phyloP scores from a whole-genome alignment of 1,140 invertebrate genomes.

The Leptonema lineaticorne region DNA sequence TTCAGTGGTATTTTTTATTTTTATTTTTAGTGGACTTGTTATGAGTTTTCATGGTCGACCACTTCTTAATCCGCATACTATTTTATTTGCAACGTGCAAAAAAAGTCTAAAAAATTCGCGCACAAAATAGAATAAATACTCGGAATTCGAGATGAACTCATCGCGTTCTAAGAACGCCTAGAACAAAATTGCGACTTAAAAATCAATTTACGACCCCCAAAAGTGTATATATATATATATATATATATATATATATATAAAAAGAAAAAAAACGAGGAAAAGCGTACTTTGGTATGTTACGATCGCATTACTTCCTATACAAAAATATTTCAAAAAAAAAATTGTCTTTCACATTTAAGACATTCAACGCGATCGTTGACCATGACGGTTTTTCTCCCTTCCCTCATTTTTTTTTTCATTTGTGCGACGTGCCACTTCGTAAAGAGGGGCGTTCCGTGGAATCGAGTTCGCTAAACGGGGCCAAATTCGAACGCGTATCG shows the following conservation, averaged over 20 bases:
- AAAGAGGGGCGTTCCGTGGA: too few relatives aligned
- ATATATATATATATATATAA: background rate
- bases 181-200: too few relatives aligned
- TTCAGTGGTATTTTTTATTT: too few relatives aligned
- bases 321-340: conserved; percentile 3
- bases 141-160: conserved; percentile 9
- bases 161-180: background rate
- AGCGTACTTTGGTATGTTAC: background rate
- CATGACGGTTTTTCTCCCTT: conserved; percentile 18
- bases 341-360: conserved; percentile 9
- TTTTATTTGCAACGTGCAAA: background rate
- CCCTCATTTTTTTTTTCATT: background rate
- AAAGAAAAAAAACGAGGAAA: conserved; percentile 22
- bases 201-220: background rate
- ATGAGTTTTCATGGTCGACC: conserved; percentile 17
- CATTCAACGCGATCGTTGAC: conserved; percentile 20
- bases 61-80: too few relatives aligned
- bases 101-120: background rate
- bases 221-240: background rate
- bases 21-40: too few relatives aligned
- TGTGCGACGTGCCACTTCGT: background rate
- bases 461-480: too few relatives aligned
- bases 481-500: too few relatives aligned
- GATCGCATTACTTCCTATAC: background rate
- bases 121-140: background rate